A percentile compares a stretch with the other conserved stretches of the same genome.
Conservation (phyloP, 2,888 invertebrate species). For the Netelia fuscicornis region DNA sequence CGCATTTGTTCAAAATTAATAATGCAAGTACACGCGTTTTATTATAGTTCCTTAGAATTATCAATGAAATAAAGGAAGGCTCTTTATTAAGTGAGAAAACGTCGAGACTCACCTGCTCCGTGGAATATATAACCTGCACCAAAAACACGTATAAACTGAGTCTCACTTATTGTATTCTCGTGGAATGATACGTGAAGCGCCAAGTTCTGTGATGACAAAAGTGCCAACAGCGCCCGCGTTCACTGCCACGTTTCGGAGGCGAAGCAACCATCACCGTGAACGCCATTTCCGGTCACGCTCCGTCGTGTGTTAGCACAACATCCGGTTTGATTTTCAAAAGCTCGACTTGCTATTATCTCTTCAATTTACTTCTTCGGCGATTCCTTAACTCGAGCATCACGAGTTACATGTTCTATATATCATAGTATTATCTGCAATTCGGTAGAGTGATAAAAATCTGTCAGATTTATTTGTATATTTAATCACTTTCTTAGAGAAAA, state of each 20-base stretch:
- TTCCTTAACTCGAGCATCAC: too few species aligned
- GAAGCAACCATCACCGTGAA: constrained; percentile 69
- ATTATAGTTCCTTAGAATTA: neutral
- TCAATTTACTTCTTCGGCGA: too few species aligned
- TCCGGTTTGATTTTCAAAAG: constrained; percentile 50
- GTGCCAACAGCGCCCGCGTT: constrained; percentile 78
- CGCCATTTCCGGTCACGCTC: constrained; percentile 74
- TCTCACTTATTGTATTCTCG: constrained; percentile 32
- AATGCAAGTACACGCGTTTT: neutral
- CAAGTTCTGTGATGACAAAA: constrained; percentile 62
- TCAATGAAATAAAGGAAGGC: constrained; percentile 71
- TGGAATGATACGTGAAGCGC: constrained; percentile 46
- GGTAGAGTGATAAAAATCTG: neutral
- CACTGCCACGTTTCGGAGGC: constrained; percentile 80
- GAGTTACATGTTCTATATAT: too few species aligned
- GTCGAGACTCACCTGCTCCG: constrained; percentile 53
- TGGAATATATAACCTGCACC: constrained; percentile 54
- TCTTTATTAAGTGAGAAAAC: constrained; percentile 62
- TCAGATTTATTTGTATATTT: neutral
- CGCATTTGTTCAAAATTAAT: neutral
- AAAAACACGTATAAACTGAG: constrained; percentile 63
- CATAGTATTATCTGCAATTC: neutral
- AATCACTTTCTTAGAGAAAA: too few species aligned
- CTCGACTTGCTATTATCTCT: neutral
- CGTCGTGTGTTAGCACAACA: constrained; percentile 37